Evolutionary conservation across 2,888 invertebrate species (phyloP).

Genomic region (Leucania comma): DNA sequence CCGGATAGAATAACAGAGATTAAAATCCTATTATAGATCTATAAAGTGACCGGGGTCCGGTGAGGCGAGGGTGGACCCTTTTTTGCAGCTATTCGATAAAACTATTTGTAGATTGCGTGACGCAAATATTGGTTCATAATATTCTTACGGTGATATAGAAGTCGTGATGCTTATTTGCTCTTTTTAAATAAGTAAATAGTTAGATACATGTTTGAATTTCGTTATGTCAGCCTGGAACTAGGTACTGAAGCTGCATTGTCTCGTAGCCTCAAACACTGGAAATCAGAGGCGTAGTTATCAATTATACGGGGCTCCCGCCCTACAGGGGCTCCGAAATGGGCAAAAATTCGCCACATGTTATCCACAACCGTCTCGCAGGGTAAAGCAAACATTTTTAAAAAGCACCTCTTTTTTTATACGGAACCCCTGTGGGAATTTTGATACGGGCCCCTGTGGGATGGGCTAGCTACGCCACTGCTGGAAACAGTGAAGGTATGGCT

Average conservation of each 20-base stretch:
- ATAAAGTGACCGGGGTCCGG: conserved; percentile 40
- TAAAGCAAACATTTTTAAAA: too few relatives aligned
- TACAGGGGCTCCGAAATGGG: too few relatives aligned
- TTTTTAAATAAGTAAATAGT: conserved; percentile 25
- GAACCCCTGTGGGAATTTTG: too few relatives aligned
- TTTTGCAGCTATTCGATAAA: conserved; percentile 45
- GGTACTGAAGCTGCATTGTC: not conserved
- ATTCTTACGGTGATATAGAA: conserved; percentile 33
- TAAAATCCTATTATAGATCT: conserved; percentile 45
- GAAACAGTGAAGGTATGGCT: not conserved
- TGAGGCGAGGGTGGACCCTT: conserved; percentile 41
- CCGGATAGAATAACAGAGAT: conserved; percentile 54
- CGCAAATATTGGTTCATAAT: conserved; percentile 44
- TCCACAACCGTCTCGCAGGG: too few relatives aligned
- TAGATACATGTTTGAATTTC: conserved; percentile 29
- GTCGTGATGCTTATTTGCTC: conserved; percentile 41
- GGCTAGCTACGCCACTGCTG: too few relatives aligned
- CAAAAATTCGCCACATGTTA: too few relatives aligned
- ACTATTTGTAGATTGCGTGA: conserved; percentile 53
- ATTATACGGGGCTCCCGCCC: too few relatives aligned
- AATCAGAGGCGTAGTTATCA: too few relatives aligned
- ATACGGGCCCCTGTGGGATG: too few relatives aligned
- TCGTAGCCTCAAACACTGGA: not conserved
- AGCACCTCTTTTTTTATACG: too few relatives aligned
- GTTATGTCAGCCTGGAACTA: conserved; percentile 10